Conservation (phyloP, 2,113 vertebrate species). For the Brachyhypopomus gauderio region DNA sequence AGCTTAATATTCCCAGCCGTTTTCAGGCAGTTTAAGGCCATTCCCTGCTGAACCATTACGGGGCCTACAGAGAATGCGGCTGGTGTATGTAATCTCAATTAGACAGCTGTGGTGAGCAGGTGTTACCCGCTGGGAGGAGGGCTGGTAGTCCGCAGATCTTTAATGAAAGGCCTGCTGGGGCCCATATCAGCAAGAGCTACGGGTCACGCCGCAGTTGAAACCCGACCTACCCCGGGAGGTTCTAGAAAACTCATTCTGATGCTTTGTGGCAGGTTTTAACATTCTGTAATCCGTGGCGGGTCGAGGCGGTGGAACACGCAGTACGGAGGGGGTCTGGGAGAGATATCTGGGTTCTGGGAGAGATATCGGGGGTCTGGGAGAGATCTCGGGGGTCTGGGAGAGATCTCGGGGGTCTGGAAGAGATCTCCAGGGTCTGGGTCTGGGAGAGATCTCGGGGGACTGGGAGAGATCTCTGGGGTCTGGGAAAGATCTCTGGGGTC, state of each 20-base stretch:
- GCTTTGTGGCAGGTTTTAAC: not conserved
- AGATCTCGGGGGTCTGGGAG: too few species aligned
- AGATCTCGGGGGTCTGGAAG: too few species aligned
- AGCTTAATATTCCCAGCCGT: slow-evolving; percentile 31
- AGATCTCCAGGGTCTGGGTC: too few species aligned
- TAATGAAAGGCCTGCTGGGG: not conserved
- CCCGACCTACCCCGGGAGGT: not conserved
- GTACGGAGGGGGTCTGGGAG: too few species aligned
- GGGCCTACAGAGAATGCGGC: slow-evolving; percentile 23
- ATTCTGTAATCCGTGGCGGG: not conserved
- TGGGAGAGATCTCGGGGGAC: too few species aligned
- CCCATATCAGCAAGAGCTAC: slow-evolving; percentile 9
- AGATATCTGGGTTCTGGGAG: not conserved
- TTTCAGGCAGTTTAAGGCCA: slow-evolving; percentile 14
- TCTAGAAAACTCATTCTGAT: not conserved
- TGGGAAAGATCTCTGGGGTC: too few species aligned
- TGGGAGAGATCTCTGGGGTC: too few species aligned
- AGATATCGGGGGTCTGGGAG: too few species aligned
- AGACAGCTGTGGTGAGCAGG: slow-evolving; percentile 35
- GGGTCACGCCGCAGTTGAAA: not conserved
- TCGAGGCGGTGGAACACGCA: too few species aligned
- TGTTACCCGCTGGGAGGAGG: slow-evolving; percentile 21
- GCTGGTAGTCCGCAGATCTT: slow-evolving; percentile 12
- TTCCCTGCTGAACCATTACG: not conserved
- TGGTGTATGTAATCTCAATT: slow-evolving; percentile 38